Percentiles rank a stretch among this genome's conserved stretches.
Evolutionary conservation across 2,797 vertebrate genomes (phyloP).

Genomic region (Hoplostethus mediterraneus): DNA sequence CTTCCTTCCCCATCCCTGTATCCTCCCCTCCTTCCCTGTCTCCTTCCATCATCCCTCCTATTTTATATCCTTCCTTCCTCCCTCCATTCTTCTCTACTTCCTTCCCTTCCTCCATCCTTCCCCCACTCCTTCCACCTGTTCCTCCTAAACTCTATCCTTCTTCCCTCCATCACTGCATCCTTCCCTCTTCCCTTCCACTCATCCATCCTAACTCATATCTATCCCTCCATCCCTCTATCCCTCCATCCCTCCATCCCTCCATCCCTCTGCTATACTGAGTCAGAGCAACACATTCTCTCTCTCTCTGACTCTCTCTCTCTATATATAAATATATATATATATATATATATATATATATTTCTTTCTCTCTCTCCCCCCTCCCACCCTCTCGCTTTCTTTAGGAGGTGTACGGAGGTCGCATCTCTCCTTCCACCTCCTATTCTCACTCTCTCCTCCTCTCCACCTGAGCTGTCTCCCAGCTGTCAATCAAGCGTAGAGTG

Average conservation of each 20-base stretch:
- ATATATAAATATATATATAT: too few relatives aligned
- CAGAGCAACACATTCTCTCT: background rate
- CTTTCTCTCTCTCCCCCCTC: background rate
- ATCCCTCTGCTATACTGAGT: too few relatives aligned
- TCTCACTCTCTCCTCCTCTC: constrained; percentile 22
- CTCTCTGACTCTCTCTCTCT: constrained; percentile 13
- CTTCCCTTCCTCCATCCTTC: background rate
- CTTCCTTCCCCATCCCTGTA: constrained; percentile 13
- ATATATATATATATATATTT: background rate
- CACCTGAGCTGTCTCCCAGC: constrained; percentile 60
- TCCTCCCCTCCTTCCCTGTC: background rate
- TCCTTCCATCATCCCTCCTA: background rate
- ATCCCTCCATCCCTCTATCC: too few relatives aligned
- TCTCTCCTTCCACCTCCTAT: background rate
- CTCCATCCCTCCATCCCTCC: too few relatives aligned
- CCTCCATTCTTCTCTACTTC: constrained; percentile 23
- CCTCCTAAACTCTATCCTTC: background rate
- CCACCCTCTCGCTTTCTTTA: too few relatives aligned
- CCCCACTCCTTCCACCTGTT: background rate
- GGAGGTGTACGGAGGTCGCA: background rate
- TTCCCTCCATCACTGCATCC: background rate
- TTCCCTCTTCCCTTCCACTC: background rate
- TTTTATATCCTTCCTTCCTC: background rate
- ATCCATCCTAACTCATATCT: too few relatives aligned
- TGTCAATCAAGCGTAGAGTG: constrained; percentile 63